These are phyloP conservation scores for Tautogolabrus adspersus DNA, from an alignment of 2,113 vertebrate genomes.

Conservation along the genomic window DNA sequence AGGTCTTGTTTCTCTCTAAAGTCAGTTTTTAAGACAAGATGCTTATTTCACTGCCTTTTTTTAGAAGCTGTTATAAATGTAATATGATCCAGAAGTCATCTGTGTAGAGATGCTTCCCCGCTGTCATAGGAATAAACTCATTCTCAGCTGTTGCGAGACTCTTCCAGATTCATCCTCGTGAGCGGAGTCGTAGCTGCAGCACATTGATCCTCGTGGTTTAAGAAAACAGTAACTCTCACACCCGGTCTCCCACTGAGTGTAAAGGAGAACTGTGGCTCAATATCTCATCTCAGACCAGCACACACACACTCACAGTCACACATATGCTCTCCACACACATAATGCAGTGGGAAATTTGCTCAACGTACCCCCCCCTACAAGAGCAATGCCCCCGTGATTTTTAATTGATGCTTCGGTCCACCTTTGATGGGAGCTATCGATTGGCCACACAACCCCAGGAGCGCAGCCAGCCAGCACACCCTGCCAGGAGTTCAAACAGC, in stretches of 20 bases:
- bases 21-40: slow-evolving; percentile 42
- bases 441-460: slow-evolving; percentile 71
- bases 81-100: slow-evolving; percentile 17
- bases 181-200: slow-evolving; percentile 30
- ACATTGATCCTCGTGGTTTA: slow-evolving; percentile 54
- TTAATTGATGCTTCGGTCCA: slow-evolving; percentile 79
- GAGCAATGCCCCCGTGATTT: slow-evolving; percentile 62
- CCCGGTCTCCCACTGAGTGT: slow-evolving; percentile 49
- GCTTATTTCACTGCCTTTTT: slow-evolving; percentile 44
- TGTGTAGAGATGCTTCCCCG: slow-evolving; percentile 10
- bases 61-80: slow-evolving; percentile 9
- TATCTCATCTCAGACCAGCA: slow-evolving; percentile 68
- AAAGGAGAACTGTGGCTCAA: slow-evolving; percentile 65
- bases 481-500: slow-evolving; percentile 55
- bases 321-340: slow-evolving; percentile 30
- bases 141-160: slow-evolving; percentile 24
- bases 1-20: not conserved
- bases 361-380: slow-evolving; percentile 36
- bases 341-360: slow-evolving; percentile 70
- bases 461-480: slow-evolving; percentile 47
- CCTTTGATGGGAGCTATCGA: slow-evolving; percentile 77
- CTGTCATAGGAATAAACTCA: slow-evolving; percentile 33
- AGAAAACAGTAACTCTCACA: slow-evolving; percentile 58
- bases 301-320: slow-evolving; percentile 31
- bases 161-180: slow-evolving; percentile 16